Evolutionary conservation across 2,113 vertebrate species (phyloP).

Genomic region (Eurystomus gularis): DNA sequence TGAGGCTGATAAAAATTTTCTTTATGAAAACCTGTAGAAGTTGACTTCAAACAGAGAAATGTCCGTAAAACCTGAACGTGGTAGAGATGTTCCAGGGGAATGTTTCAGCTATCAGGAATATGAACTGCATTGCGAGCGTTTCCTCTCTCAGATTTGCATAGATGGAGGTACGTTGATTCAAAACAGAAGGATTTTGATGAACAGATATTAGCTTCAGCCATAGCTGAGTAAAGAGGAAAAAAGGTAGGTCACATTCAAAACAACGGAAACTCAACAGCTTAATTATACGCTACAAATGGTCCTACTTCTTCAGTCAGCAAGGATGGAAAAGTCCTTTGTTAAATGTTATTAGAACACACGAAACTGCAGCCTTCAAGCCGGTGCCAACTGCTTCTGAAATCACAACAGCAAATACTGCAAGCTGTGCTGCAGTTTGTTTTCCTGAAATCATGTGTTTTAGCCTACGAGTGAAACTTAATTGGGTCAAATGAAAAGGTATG

Average conservation of each 20-base stretch:
- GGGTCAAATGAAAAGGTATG: not conserved
- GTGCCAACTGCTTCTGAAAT: constrained; percentile 35
- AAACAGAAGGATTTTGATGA: constrained; percentile 42
- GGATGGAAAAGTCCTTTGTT: constrained; percentile 12
- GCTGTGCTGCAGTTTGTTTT: not conserved
- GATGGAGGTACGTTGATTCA: not conserved
- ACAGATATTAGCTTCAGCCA: not conserved
- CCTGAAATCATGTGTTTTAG: not conserved
- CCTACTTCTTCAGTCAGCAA: not conserved
- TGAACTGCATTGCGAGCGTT: not conserved
- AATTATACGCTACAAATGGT: not conserved
- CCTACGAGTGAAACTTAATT: not conserved
- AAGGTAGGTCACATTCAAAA: constrained; percentile 45
- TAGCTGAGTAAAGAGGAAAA: constrained; percentile 43
- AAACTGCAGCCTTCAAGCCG: not conserved
- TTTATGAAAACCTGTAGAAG: not conserved
- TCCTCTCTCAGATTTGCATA: not conserved
- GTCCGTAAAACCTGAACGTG: fast-evolving
- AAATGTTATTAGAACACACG: not conserved
- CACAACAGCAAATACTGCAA: not conserved
- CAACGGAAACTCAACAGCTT: constrained; percentile 13
- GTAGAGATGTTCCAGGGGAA: not conserved
- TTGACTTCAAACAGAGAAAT: not conserved
- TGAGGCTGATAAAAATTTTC: not conserved
- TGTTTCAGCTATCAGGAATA: not conserved